These are phyloP conservation scores for Sorex araneus DNA, from an alignment of 2,113 vertebrate genomes.

Conservation along the genomic window DNA sequence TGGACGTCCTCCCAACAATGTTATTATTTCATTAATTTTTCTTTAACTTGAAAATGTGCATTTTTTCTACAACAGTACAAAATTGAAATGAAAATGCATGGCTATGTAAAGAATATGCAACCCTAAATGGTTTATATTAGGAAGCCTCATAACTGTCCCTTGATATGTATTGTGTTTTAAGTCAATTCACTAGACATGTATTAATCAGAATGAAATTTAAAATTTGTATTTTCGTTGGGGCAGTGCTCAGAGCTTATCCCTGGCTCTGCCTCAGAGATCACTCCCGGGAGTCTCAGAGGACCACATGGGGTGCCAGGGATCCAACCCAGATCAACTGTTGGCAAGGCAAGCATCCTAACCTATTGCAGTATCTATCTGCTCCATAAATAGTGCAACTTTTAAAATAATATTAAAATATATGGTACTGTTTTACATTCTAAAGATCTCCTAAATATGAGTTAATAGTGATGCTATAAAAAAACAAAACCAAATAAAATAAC, in stretches of 20 bases:
- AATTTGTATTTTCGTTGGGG: no score
- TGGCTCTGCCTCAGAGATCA: no score
- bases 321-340: no score
- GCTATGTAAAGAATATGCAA: neutral
- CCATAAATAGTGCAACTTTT: no score
- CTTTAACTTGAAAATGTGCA: neutral
- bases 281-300: no score
- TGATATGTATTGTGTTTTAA: no score
- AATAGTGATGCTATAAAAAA: slow-evolving; percentile 77
- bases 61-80: neutral
- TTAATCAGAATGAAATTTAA: neutral
- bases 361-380: no score
- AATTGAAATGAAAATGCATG: neutral
- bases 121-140: neutral
- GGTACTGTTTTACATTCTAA: neutral
- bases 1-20: neutral
- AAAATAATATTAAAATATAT: slow-evolving; percentile 10
- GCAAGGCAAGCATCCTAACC: no score
- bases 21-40: neutral
- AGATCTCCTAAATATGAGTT: slow-evolving; percentile 67
- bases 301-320: no score
- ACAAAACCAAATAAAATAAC: neutral
- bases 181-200: accelerated
- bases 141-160: neutral
- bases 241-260: no score